These are phyloP conservation scores for Melanerpes formicivorus DNA, from an alignment of 2,113 vertebrate species.

Conservation along the genomic window DNA sequence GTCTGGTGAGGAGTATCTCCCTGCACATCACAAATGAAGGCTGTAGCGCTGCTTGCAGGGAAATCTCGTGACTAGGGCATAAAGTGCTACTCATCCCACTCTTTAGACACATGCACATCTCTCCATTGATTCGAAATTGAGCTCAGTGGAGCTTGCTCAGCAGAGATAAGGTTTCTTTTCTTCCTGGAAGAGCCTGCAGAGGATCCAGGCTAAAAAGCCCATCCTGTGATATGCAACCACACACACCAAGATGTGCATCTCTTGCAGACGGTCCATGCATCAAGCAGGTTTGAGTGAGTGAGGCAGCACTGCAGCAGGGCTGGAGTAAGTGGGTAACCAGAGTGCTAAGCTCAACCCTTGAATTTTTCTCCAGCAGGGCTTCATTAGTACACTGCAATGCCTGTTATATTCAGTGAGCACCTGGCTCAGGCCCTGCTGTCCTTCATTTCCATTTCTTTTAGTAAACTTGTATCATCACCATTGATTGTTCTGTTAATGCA, in stretches of 20 bases:
- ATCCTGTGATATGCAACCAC: background rate
- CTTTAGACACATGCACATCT: background rate
- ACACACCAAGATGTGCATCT: no score
- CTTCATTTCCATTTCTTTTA: background rate
- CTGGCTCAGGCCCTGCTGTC: rapidly evolving
- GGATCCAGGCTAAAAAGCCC: background rate
- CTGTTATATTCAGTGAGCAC: background rate
- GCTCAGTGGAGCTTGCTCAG: background rate
- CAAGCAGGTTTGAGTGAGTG: background rate
- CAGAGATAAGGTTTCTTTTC: background rate
- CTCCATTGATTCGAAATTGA: background rate
- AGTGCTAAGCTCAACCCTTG: background rate
- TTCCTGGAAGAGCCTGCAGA: background rate
- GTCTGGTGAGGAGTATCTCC: rapidly evolving
- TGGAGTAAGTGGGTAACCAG: background rate
- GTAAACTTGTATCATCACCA: background rate
- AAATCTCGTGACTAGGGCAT: background rate
- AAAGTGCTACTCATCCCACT: background rate
- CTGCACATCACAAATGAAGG: background rate
- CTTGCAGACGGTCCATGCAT: background rate
- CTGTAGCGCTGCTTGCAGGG: background rate
- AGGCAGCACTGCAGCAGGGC: background rate
- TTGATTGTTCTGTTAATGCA: background rate
- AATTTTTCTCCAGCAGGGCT: background rate
- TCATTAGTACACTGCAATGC: background rate